Evolutionary conservation across 2,113 vertebrate species (phyloP).

Genomic region (Orientallactaga bullata): DNA sequence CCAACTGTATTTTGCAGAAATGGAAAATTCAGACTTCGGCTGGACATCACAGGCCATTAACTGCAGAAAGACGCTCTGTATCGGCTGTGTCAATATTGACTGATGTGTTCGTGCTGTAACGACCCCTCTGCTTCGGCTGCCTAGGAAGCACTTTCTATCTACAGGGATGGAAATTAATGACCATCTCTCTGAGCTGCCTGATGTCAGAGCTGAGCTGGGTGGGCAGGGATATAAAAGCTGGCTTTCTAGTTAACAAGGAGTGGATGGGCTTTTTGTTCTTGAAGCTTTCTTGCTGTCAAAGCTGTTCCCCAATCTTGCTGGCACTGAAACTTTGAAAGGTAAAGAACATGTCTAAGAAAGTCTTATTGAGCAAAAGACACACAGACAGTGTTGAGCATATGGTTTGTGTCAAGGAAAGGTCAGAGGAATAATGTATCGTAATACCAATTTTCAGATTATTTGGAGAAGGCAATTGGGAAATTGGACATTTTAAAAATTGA

Average conservation of each 20-base stretch:
- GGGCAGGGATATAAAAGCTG: slow-evolving; percentile 83
- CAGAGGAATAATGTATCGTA: background rate
- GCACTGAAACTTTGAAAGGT: slow-evolving; percentile 79
- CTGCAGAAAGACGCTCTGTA: slow-evolving; percentile 9
- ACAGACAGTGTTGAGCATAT: background rate
- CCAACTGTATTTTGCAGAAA: slow-evolving; percentile 75
- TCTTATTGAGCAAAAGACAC: slow-evolving; percentile 2
- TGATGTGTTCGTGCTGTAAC: slow-evolving; percentile 37
- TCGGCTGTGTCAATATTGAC: slow-evolving; percentile 74
- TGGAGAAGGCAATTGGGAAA: slow-evolving; percentile 9
- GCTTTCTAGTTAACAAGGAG: slow-evolving; percentile 39
- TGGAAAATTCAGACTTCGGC: slow-evolving; percentile 11
- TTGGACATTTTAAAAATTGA: slow-evolving; percentile 27
- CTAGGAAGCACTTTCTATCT: slow-evolving; percentile 74
- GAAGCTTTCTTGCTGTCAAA: background rate
- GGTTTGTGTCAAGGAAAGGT: slow-evolving; percentile 40
- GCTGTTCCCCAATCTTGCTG: slow-evolving; percentile 59
- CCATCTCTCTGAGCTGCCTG: slow-evolving; percentile 80
- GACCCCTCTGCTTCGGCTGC: slow-evolving; percentile 74
- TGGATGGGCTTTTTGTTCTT: slow-evolving; percentile 58
- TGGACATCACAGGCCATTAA: slow-evolving; percentile 38
- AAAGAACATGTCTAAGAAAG: slow-evolving; percentile 73
- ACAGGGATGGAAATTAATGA: slow-evolving; percentile 69
- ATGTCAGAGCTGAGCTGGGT: slow-evolving; percentile 84
- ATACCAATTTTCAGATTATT: background rate